A percentile compares a stretch with the other conserved stretches of the same genome.
Conservation (phyloP, 2,888 invertebrate species). For the Rhingia rostrata region DNA sequence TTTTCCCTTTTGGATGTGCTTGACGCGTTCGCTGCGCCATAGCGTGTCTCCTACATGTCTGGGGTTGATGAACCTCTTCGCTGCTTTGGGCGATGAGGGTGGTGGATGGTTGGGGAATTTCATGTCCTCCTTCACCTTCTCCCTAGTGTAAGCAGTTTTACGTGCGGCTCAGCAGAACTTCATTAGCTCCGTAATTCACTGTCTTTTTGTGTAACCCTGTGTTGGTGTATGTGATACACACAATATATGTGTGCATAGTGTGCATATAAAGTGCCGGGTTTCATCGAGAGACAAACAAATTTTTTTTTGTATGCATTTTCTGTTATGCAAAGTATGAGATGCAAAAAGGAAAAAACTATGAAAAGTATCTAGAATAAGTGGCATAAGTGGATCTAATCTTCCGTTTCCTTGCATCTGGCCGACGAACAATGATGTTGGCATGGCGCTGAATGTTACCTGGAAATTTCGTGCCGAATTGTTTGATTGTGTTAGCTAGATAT, state of each 20-base stretch:
- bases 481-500: conserved; percentile 28
- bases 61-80: conserved; percentile 72
- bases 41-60: conserved; percentile 66
- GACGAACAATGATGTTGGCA: conserved; percentile 26
- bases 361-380: conserved; percentile 65
- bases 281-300: conserved; percentile 35
- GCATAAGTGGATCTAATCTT: conserved; percentile 64
- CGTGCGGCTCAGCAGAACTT: conserved; percentile 72
- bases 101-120: conserved; percentile 27
- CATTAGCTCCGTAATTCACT: conserved; percentile 72
- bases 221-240: conserved; percentile 8
- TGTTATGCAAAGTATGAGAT: conserved; percentile 1
- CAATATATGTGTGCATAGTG: conserved; percentile 21
- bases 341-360: conserved; percentile 7
- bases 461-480: conserved; percentile 14
- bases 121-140: conserved; percentile 38
- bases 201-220: conserved; percentile 40
- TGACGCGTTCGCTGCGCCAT: conserved; percentile 58
- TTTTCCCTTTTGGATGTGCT: conserved; percentile 55
- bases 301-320: conserved; percentile 34
- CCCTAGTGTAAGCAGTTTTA: conserved; percentile 64
- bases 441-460: conserved; percentile 51
- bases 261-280: conserved; percentile 20
- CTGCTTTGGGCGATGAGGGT: conserved; percentile 43
- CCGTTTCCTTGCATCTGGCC: conserved; percentile 52